Percentiles rank a stretch among this genome's conserved stretches.
Evolutionary conservation across 2,888 invertebrate species (phyloP).

Genomic region (Trachelus troglodyta): DNA sequence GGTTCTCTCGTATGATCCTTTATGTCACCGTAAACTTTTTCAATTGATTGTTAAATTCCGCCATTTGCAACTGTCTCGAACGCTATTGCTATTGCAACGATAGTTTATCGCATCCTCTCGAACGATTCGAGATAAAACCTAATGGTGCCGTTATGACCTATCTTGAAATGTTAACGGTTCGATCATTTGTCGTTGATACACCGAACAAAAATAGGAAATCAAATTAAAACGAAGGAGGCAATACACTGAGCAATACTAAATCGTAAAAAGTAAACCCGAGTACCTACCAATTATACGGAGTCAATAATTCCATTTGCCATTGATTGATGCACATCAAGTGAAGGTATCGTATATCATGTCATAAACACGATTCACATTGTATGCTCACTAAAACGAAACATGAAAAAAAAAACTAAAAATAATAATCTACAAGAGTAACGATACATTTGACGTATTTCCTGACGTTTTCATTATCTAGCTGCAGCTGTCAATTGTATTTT

Average conservation of each 20-base stretch:
- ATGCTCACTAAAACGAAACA: background rate
- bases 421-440: background rate
- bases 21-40: constrained; percentile 5
- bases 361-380: background rate
- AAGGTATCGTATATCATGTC: background rate
- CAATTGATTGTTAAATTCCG: constrained; percentile 11
- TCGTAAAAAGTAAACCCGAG: background rate
- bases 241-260: background rate
- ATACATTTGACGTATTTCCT: background rate
- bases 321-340: background rate
- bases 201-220: background rate
- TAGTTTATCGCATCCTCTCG: background rate
- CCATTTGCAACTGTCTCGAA: background rate
- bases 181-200: constrained; percentile 1
- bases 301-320: background rate
- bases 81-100: background rate
- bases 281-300: background rate
- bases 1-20: constrained; percentile 35
- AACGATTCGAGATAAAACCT: background rate
- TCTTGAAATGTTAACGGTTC: background rate
- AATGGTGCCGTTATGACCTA: background rate
- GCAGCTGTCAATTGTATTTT: background rate
- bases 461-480: background rate
- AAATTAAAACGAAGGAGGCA: background rate
- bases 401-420: background rate